Evolutionary conservation across 2,888 invertebrate genomes (phyloP).

Genomic region (Stenurella melanura): DNA sequence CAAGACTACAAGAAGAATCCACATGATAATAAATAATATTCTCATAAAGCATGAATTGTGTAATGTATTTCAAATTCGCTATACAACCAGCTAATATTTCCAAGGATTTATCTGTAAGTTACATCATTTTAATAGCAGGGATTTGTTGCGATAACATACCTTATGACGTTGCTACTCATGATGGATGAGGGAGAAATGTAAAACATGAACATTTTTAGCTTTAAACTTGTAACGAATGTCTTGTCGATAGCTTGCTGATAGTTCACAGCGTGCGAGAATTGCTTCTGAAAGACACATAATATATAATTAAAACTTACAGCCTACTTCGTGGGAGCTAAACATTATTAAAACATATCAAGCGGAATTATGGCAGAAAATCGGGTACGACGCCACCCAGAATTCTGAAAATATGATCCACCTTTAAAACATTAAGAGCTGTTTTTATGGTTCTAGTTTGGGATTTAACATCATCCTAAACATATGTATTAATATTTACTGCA

Average conservation of each 20-base stretch:
- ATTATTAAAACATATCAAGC: slow-evolving; percentile 4
- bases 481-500: slow-evolving; percentile 9
- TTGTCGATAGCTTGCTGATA: slow-evolving; percentile 57
- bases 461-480: slow-evolving; percentile 18
- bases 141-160: slow-evolving; percentile 58
- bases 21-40: slow-evolving; percentile 55
- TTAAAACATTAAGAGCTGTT: slow-evolving; percentile 11
- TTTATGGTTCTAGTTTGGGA: slow-evolving; percentile 23
- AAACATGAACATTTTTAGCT: slow-evolving; percentile 58
- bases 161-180: slow-evolving; percentile 54
- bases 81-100: slow-evolving; percentile 59
- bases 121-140: slow-evolving; percentile 62
- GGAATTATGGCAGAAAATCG: slow-evolving; percentile 10
- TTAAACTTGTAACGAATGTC: slow-evolving; percentile 48
- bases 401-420: slow-evolving; percentile 16
- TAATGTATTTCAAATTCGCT: slow-evolving; percentile 59
- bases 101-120: slow-evolving; percentile 60
- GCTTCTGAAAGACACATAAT: slow-evolving; percentile 54
- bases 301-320: slow-evolving; percentile 34
- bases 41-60: slow-evolving; percentile 57
- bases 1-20: slow-evolving; percentile 34
- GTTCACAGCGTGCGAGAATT: slow-evolving; percentile 53
- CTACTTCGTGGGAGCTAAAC: slow-evolving; percentile 17
- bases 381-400: slow-evolving; percentile 12
- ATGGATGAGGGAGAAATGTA: slow-evolving; percentile 56